Evolutionary conservation across 2,888 invertebrate species (phyloP).

Genomic region (Malthinus seriepunctatus): DNA sequence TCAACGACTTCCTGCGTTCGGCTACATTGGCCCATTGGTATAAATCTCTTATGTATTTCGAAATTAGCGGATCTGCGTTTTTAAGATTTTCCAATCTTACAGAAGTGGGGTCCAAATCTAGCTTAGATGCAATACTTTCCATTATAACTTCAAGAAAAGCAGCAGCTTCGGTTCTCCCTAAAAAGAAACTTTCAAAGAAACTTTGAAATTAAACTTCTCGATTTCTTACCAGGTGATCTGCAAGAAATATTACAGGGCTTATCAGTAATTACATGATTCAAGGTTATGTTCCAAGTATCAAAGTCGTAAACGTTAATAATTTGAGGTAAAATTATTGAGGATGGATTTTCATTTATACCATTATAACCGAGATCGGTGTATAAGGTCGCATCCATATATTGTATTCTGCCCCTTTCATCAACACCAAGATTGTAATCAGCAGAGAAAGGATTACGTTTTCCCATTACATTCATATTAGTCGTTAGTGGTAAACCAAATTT

Average conservation of each 20-base stretch:
- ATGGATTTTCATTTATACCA: constrained; percentile 59
- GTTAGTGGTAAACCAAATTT: constrained; percentile 72
- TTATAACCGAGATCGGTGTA: constrained; percentile 61
- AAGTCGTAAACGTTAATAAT: constrained; percentile 66
- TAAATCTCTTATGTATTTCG: constrained; percentile 61
- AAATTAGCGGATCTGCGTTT: constrained; percentile 47
- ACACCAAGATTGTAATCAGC: constrained; percentile 70
- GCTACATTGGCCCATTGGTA: constrained; percentile 62
- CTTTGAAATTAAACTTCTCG: background rate
- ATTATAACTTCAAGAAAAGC: constrained; percentile 66
- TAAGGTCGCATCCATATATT: constrained; percentile 62
- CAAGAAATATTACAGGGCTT: constrained; percentile 65
- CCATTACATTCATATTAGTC: constrained; percentile 72
- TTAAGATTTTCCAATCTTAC: constrained; percentile 61
- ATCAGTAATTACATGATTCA: constrained; percentile 62
- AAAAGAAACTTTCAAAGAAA: background rate
- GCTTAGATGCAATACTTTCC: constrained; percentile 65
- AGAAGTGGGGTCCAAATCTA: constrained; percentile 61
- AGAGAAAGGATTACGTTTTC: constrained; percentile 66
- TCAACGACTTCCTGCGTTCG: constrained; percentile 58
- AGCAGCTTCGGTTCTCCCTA: constrained; percentile 67
- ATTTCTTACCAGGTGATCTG: constrained; percentile 67
- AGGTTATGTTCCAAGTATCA: constrained; percentile 54
- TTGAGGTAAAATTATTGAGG: constrained; percentile 39
- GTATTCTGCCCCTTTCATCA: constrained; percentile 66